A percentile compares a stretch with the other conserved stretches of the same genome.
Conservation (phyloP, 2,797 vertebrate genomes). For the Pristis pectinata region DNA sequence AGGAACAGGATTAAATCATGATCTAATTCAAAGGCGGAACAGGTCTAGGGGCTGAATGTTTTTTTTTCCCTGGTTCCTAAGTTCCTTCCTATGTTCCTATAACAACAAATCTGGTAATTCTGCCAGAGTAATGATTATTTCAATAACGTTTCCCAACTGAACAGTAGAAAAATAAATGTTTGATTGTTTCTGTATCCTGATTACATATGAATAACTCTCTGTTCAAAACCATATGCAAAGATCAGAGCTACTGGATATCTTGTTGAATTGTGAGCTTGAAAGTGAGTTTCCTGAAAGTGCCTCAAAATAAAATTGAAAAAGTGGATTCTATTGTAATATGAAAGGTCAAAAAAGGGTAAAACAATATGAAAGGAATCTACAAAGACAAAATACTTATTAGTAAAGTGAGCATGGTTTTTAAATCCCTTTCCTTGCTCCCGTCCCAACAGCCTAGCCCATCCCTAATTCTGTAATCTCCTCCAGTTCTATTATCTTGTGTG, state of each 20-base stretch:
- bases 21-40: background rate
- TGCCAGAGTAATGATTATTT: background rate
- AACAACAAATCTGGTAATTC: slow-evolving; percentile 4
- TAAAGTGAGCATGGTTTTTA: background rate
- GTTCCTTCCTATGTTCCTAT: background rate
- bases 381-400: background rate
- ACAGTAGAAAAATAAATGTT: slow-evolving; percentile 30
- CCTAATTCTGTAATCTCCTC: background rate
- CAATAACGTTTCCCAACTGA: slow-evolving; percentile 3
- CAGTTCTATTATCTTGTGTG: background rate
- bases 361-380: background rate
- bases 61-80: background rate
- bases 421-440: too few relatives aligned
- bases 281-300: slow-evolving; percentile 11
- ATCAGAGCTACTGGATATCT: background rate
- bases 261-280: background rate
- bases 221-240: background rate
- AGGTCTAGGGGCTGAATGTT: background rate
- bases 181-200: slow-evolving; percentile 30
- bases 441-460: too few relatives aligned
- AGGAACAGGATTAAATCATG: background rate
- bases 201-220: background rate
- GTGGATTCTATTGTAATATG: background rate
- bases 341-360: background rate
- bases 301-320: background rate